A percentile compares a stretch with the other conserved stretches of the same genome.
phyloP scores from a whole-genome alignment of 2,888 invertebrate species.

The Epistrophe eligans region DNA sequence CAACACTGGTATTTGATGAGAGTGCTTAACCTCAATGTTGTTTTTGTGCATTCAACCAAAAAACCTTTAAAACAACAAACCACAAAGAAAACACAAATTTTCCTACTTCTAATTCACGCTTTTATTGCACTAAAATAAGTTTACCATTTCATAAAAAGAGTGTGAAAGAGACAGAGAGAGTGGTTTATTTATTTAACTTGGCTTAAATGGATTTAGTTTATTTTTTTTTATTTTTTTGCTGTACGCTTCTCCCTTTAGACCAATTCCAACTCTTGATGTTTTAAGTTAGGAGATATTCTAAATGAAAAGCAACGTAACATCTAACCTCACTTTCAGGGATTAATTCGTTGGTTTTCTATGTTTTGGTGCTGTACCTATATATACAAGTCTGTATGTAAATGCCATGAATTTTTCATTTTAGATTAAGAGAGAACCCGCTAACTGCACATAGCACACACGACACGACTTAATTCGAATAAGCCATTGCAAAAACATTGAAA shows the following conservation, averaged over 20 bases:
- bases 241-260: background rate
- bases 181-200: conserved; percentile 29
- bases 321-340: conserved; percentile 46
- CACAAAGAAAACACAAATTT: conserved; percentile 1
- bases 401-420: conserved; percentile 50
- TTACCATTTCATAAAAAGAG: background rate
- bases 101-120: background rate
- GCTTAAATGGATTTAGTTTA: conserved; percentile 27
- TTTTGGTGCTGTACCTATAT: background rate
- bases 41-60: conserved; percentile 6
- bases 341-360: conserved; percentile 20
- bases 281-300: background rate
- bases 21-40: conserved; percentile 20
- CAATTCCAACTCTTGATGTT: background rate
- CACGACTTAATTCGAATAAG: conserved; percentile 42
- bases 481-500: conserved; percentile 24
- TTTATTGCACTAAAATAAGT: conserved; percentile 12
- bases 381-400: conserved; percentile 37
- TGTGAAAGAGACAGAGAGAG: background rate
- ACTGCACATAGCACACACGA: conserved; percentile 43
- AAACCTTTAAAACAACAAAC: conserved; percentile 16
- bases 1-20: conserved; percentile 27
- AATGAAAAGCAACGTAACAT: background rate
- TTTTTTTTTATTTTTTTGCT: background rate
- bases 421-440: conserved; percentile 10